These are phyloP conservation scores for Agriotes lineatus DNA, from an alignment of 2,888 invertebrate genomes.

Conservation along the genomic window DNA sequence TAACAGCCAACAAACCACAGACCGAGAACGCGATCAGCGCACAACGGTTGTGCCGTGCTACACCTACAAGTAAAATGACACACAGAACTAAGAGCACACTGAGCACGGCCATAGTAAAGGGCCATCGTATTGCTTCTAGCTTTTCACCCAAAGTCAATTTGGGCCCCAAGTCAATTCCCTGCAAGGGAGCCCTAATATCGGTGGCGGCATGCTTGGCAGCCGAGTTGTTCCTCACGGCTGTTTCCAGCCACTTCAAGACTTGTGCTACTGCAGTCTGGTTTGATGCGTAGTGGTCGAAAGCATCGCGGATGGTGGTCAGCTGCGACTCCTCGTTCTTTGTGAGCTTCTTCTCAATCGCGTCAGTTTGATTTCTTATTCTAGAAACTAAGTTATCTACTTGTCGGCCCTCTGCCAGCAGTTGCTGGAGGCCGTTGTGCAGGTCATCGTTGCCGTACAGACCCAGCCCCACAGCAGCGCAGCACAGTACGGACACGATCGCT, in stretches of 20 bases:
- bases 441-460: conserved; percentile 96
- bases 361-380: conserved; percentile 86
- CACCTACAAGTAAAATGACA: conserved; percentile 89
- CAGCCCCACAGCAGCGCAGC: conserved; percentile 90
- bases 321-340: conserved; percentile 71
- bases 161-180: conserved; percentile 77
- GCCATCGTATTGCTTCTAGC: conserved; percentile 84
- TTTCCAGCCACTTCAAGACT: conserved; percentile 77
- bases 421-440: conserved; percentile 89
- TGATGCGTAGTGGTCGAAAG: conserved; percentile 81
- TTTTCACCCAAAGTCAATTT: conserved; percentile 74
- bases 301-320: conserved; percentile 79
- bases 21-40: conserved; percentile 92
- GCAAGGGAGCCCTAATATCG: conserved; percentile 74
- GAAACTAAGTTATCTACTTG: conserved; percentile 85
- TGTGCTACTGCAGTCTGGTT: conserved; percentile 83
- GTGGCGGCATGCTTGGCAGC: conserved; percentile 82
- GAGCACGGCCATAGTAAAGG: conserved; percentile 89
- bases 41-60: conserved; percentile 89
- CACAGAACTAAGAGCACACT: conserved; percentile 89
- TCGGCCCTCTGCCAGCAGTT: conserved; percentile 83
- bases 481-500: conserved; percentile 86
- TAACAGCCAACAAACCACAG: conserved; percentile 86
- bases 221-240: conserved; percentile 80
- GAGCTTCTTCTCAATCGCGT: conserved; percentile 80